Base-by-base conservation (phyloP, 2,888 invertebrate genomes). In the Oxytorus armatus region DNA sequence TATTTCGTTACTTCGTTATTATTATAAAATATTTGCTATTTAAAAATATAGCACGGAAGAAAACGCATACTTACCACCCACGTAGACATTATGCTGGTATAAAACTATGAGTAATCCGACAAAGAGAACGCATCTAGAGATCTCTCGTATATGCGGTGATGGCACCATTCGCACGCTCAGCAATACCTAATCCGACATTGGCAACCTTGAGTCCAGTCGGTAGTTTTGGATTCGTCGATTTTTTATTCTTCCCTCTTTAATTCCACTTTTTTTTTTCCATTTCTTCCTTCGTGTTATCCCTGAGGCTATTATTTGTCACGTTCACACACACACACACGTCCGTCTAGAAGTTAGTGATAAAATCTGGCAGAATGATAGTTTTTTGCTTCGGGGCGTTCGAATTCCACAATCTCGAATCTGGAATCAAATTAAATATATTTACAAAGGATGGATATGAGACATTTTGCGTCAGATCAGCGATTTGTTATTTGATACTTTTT, bases 131-230 rank as follows among this genome's bases (percentile, higher is more conserved):
- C 29, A 21, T 14, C 25, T 7, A 25, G 21, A 11, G 29, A 65
- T 33, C n/a, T 44, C 47, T 18, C 29, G 47, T 23, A 36, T 25
- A 25, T 8, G 29, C 44, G n/a, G 68, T 29, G 75, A 77, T 74
- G 83, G 76, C 83, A 82, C 79, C 79, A 79, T 83, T 83, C 82
- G 78, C 82, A 83, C 83, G 83, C 82, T 83, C 72, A 51, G 70
- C 68, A 57, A 77, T 74, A 74, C 77, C 80, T 79, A 82, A 82
- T 83, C 77, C 70, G 69, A 70, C 49, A 57, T 7, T 36, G 14
- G 36, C 65, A 65, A 44, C 82, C 82, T 82, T 82, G 72, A 72
- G 63, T 55, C 39, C 14, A 21, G 8, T n/a, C 61, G 33, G 18
- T 29, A 59, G 73, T 59, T 77, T 77, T 69, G 49, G 68, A 69